These are phyloP conservation scores for Choloepus didactylus DNA, from an alignment of 2,797 vertebrate species.

Conservation along the genomic window DNA sequence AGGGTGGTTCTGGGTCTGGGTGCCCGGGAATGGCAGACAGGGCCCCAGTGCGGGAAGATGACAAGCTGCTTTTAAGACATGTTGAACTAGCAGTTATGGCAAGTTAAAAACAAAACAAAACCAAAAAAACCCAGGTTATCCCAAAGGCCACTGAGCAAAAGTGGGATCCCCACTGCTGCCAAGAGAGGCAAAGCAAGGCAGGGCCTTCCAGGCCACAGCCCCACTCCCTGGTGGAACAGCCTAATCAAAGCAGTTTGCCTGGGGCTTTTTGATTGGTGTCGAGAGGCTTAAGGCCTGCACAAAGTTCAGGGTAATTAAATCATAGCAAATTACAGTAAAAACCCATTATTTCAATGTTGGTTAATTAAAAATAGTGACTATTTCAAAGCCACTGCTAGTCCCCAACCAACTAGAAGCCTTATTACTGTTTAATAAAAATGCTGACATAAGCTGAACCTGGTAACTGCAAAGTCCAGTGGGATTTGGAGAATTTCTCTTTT, in stretches of 20 bases:
- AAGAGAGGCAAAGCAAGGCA: not conserved
- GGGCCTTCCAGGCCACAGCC: not conserved
- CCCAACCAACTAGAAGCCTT: not conserved
- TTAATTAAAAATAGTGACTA: slow-evolving; percentile 80
- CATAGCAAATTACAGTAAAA: slow-evolving; percentile 61
- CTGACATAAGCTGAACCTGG: slow-evolving; percentile 48
- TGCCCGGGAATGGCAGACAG: not conserved
- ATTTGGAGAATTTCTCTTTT: slow-evolving; percentile 51
- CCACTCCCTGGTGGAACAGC: fast-evolving
- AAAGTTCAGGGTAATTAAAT: slow-evolving; percentile 74
- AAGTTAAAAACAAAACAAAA: not conserved
- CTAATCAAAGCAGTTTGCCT: not conserved
- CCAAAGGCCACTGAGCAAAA: not conserved
- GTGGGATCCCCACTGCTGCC: not conserved
- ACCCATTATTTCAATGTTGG: slow-evolving; percentile 51
- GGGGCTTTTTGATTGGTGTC: not conserved
- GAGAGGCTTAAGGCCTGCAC: slow-evolving; percentile 30
- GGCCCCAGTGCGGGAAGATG: not conserved
- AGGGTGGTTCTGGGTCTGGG: not conserved
- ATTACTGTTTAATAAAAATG: slow-evolving; percentile 69
- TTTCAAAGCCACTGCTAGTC: slow-evolving; percentile 60
- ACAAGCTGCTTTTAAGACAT: not conserved
- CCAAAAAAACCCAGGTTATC: not conserved
- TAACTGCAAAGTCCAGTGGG: slow-evolving; percentile 38
- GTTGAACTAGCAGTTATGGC: fast-evolving